Evolutionary conservation across 2,113 vertebrate species (phyloP).

Genomic region (Numida meleagris): DNA sequence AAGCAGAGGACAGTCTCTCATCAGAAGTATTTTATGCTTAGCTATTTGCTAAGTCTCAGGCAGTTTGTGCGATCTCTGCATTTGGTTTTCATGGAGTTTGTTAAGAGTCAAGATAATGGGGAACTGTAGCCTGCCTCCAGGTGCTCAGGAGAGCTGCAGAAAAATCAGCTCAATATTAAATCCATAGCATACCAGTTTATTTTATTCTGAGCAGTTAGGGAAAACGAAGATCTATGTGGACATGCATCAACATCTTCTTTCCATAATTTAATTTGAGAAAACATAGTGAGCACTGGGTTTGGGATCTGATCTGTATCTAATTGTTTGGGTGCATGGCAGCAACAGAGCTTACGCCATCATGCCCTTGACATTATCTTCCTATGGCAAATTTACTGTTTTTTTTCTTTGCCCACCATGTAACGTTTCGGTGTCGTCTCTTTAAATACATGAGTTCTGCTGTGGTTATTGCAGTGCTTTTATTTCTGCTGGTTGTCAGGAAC

Average conservation of each 20-base stretch:
- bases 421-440: background rate
- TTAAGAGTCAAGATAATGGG: background rate
- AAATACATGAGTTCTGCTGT: background rate
- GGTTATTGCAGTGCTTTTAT: background rate
- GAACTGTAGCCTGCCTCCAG: background rate
- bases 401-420: background rate
- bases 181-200: background rate
- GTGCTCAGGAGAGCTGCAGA: background rate
- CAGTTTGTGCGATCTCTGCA: fast-evolving
- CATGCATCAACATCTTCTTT: background rate
- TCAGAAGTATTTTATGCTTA: background rate
- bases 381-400: background rate
- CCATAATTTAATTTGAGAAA: background rate
- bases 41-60: background rate
- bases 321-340: background rate
- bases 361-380: background rate
- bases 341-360: background rate
- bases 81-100: background rate
- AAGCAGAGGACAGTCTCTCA: background rate
- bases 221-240: background rate
- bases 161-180: background rate
- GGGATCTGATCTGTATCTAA: background rate
- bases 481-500: background rate
- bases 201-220: no score
- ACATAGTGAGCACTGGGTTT: background rate